Conservation (phyloP, 2,888 invertebrate genomes). For the Oxycera nigricornis region DNA sequence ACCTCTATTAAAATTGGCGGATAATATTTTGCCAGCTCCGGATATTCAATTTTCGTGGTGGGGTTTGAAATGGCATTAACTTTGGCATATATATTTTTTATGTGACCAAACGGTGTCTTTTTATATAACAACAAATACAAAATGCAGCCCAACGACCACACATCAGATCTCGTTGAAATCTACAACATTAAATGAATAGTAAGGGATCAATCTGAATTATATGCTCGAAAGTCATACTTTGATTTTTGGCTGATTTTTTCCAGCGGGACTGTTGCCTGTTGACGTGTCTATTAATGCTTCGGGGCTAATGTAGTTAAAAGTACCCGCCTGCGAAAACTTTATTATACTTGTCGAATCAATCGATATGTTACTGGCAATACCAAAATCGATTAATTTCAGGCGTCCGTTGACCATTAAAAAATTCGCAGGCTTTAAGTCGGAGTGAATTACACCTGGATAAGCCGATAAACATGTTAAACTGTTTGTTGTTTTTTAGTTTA, state of each 20-base stretch:
- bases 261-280: constrained; percentile 60
- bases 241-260: constrained; percentile 63
- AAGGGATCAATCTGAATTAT: neutral
- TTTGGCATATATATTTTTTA: constrained; percentile 75
- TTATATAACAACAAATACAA: constrained; percentile 91
- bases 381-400: constrained; percentile 96
- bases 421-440: constrained; percentile 96
- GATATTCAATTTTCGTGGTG: constrained; percentile 76
- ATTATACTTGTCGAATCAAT: constrained; percentile 88
- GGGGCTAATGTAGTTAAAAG: constrained; percentile 95
- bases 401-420: constrained; percentile 86
- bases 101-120: constrained; percentile 88
- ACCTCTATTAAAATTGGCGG: constrained; percentile 60
- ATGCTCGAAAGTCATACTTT: constrained; percentile 55
- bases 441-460: constrained; percentile 85
- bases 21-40: constrained; percentile 65
- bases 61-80: constrained; percentile 80
- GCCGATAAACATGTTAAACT: constrained; percentile 18
- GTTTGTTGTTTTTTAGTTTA: neutral
- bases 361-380: constrained; percentile 88
- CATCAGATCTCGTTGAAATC: constrained; percentile 92
- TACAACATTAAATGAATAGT: constrained; percentile 55
- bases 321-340: constrained; percentile 83
- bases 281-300: constrained; percentile 81
- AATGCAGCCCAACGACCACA: constrained; percentile 98